These are phyloP conservation scores for Astreopora myriophthalma DNA, from an alignment of 64 coral and sea anemone species.

Conservation along the genomic window DNA sequence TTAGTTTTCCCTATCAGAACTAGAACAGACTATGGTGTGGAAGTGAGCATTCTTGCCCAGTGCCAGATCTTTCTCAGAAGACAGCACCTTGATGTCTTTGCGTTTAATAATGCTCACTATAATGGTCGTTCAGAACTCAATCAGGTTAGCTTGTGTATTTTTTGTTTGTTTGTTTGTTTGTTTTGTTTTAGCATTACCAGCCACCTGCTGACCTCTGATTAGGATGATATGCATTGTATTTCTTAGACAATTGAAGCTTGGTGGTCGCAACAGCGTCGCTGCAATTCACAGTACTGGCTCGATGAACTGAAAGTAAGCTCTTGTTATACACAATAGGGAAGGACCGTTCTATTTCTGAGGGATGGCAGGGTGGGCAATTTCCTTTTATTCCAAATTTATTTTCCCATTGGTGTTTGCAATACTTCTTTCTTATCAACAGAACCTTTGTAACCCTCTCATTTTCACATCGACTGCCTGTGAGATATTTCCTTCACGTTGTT, in stretches of 20 bases:
- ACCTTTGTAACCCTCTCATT: too few species aligned
- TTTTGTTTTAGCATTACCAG: not conserved
- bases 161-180: too few species aligned
- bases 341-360: too few species aligned
- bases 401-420: too few species aligned
- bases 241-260: conserved; percentile 49
- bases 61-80: conserved; percentile 51
- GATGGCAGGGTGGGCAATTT: too few species aligned
- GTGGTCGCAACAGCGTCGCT: conserved; percentile 35
- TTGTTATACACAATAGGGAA: too few species aligned
- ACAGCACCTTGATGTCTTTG: conserved; percentile 15
- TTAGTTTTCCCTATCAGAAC: conserved; percentile 30
- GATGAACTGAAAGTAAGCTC: conserved; percentile 10
- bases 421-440: too few species aligned
- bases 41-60: conserved; percentile 37
- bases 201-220: not conserved
- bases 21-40: conserved; percentile 29
- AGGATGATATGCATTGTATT: not conserved
- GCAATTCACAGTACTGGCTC: conserved; percentile 30
- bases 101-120: not conserved
- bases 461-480: too few species aligned
- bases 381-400: too few species aligned
- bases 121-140: conserved; percentile 43
- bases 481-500: too few species aligned
- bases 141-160: conserved; percentile 35